Evolutionary conservation across 2,797 vertebrate genomes (phyloP).

Genomic region (Ambastaia sidthimunki): DNA sequence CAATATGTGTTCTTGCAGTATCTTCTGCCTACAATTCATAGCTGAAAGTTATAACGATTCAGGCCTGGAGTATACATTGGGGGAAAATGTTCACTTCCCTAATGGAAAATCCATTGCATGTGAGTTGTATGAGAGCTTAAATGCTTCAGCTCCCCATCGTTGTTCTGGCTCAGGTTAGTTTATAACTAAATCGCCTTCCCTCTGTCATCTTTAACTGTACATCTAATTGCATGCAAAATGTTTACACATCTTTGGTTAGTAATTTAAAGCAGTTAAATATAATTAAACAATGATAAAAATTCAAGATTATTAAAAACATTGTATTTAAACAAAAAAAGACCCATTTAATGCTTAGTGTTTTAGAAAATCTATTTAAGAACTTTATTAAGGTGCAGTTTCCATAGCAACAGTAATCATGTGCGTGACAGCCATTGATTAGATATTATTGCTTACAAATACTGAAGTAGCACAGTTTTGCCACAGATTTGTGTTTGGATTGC

Average conservation of each 20-base stretch:
- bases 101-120: constrained; percentile 37
- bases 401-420: too few relatives aligned
- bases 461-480: too few relatives aligned
- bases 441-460: too few relatives aligned
- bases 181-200: constrained; percentile 5
- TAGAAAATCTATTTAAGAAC: too few relatives aligned
- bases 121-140: neutral
- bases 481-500: too few relatives aligned
- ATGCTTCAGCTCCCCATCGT: constrained; percentile 13
- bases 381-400: too few relatives aligned
- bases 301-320: too few relatives aligned
- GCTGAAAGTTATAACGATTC: constrained; percentile 24
- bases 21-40: constrained; percentile 43
- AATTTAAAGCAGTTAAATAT: neutral
- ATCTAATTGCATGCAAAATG: neutral
- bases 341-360: too few relatives aligned
- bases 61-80: constrained; percentile 4
- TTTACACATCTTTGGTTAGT: neutral
- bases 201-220: neutral
- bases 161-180: constrained; percentile 20
- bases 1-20: constrained; percentile 34
- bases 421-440: too few relatives aligned
- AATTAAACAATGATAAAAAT: neutral
- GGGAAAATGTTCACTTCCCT: constrained; percentile 10
- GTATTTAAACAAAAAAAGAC: too few relatives aligned